Conservation (phyloP, 2,113 vertebrate species). For the Baryphthengus martii region DNA sequence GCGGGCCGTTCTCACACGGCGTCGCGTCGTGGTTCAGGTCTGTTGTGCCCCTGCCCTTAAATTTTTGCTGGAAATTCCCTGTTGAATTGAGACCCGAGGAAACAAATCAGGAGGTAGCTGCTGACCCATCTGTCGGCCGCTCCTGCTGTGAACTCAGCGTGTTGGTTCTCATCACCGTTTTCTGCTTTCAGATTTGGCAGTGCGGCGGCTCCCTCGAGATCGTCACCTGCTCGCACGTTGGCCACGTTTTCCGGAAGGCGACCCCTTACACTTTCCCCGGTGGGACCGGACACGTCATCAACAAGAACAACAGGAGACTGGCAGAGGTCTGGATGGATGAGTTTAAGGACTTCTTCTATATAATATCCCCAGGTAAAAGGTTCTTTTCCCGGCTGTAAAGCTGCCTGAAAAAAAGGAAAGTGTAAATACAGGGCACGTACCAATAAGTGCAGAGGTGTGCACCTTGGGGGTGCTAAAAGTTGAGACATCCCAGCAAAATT, state of each 20-base stretch:
- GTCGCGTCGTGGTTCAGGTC: rapidly evolving
- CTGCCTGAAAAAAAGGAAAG: rapidly evolving
- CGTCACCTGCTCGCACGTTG: conserved; percentile 95
- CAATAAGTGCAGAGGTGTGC: neutral
- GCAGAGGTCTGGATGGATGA: conserved; percentile 99
- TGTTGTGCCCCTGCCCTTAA: neutral
- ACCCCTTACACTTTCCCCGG: conserved; percentile 97
- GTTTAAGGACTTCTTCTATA: conserved; percentile 99
- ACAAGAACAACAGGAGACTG: conserved; percentile 95
- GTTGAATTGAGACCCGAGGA: neutral
- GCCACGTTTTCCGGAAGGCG: conserved; percentile 96
- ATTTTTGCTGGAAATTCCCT: neutral
- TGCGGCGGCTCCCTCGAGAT: conserved; percentile 96
- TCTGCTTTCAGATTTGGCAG: conserved; percentile 87
- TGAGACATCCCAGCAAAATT: neutral
- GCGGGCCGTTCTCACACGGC: neutral
- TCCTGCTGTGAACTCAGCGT: rapidly evolving
- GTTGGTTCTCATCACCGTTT: rapidly evolving
- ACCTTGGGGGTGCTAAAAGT: rapidly evolving
- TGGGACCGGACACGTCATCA: conserved; percentile 97
- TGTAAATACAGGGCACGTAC: rapidly evolving
- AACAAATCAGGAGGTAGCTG: neutral
- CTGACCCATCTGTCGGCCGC: neutral
- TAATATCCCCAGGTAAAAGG: conserved; percentile 91
- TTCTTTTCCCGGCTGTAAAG: too few species aligned